phyloP scores from a whole-genome alignment of 2,888 invertebrate species.

The Parthenolecanium corni region DNA sequence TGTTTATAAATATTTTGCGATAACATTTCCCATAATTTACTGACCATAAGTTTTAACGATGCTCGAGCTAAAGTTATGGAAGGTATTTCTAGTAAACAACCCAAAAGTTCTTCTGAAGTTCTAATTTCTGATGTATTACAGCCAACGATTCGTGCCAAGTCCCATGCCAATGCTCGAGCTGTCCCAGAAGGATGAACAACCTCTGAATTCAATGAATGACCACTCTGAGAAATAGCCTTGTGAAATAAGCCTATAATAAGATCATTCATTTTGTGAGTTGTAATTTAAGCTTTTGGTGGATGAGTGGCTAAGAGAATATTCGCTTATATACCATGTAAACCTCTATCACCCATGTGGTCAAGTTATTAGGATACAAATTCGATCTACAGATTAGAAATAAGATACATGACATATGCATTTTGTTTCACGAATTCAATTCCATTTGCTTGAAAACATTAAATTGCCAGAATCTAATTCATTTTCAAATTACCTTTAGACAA shows the following conservation, averaged over 20 bases:
- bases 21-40: neutral
- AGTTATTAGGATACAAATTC: no score
- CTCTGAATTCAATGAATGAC: constrained; percentile 9
- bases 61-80: neutral
- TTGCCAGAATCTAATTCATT: no score
- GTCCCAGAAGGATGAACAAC: neutral
- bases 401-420: no score
- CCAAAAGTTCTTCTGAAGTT: constrained; percentile 1
- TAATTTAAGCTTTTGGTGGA: neutral
- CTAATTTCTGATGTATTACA: neutral
- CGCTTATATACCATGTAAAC: no score
- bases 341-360: no score
- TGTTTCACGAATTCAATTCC: no score
- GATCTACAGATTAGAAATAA: no score
- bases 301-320: no score
- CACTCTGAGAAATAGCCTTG: constrained; percentile 25
- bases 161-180: constrained; percentile 4
- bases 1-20: no score
- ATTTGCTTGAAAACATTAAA: no score
- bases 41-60: neutral
- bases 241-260: constrained; percentile 15
- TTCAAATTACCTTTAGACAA: constrained; percentile 34
- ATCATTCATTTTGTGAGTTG: neutral
- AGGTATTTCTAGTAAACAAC: constrained; percentile 1
- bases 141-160: neutral